A percentile compares a stretch with the other conserved stretches of the same genome.
These are phyloP conservation scores for Boleophthalmus pectinirostris DNA, from an alignment of 2,113 vertebrate genomes.

Conservation along the genomic window DNA sequence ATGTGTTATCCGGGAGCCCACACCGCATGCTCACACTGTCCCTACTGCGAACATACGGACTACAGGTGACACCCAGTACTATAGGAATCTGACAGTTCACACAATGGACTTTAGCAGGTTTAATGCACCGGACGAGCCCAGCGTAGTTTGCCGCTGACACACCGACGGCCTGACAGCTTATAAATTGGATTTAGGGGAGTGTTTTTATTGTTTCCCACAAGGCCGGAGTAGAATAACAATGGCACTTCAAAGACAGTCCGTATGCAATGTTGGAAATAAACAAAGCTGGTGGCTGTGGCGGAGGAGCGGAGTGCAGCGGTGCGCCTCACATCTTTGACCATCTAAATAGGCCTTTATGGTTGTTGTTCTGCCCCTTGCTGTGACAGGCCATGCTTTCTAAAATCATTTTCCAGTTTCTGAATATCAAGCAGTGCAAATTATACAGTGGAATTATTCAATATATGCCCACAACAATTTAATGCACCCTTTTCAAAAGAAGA, in stretches of 20 bases:
- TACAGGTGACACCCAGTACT: slow-evolving; percentile 30
- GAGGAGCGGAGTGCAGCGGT: slow-evolving; percentile 47
- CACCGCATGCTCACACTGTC: slow-evolving; percentile 9
- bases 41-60: slow-evolving; percentile 15
- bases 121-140: slow-evolving; percentile 61
- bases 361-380: slow-evolving; percentile 14
- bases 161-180: slow-evolving; percentile 69
- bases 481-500: background rate
- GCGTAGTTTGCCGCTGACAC: slow-evolving; percentile 61
- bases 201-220: slow-evolving; percentile 72
- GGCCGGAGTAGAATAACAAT: slow-evolving; percentile 72
- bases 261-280: slow-evolving; percentile 64
- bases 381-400: slow-evolving; percentile 7
- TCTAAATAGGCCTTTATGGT: slow-evolving; percentile 11
- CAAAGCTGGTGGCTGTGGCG: slow-evolving; percentile 52
- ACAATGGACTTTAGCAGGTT: slow-evolving; percentile 60
- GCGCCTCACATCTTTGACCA: slow-evolving; percentile 39
- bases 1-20: slow-evolving; percentile 18
- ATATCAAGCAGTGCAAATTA: background rate
- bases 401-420: slow-evolving; percentile 6
- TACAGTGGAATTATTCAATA: background rate
- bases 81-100: slow-evolving; percentile 39
- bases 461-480: background rate
- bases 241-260: slow-evolving; percentile 67
- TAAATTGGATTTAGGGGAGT: slow-evolving; percentile 74